Evolutionary conservation across 2,113 vertebrate genomes (phyloP).

Genomic region (Stegastes partitus): DNA sequence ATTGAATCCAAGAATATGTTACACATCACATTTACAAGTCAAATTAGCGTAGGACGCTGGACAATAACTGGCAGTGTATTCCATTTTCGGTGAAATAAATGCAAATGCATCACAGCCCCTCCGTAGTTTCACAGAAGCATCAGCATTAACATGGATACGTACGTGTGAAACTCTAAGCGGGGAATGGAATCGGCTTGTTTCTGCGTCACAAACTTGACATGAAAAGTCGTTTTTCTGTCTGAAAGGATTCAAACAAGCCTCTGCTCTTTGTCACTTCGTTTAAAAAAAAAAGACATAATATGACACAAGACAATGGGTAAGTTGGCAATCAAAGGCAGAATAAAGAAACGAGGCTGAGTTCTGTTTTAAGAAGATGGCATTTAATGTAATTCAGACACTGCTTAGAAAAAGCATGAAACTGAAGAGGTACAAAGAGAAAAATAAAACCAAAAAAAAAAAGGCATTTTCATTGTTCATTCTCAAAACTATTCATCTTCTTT

Average conservation of each 20-base stretch:
- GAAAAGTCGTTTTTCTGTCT: background rate
- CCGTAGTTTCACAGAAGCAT: background rate
- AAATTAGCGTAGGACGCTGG: conserved; percentile 68
- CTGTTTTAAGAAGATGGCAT: conserved; percentile 24
- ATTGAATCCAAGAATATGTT: background rate
- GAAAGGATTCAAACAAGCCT: background rate
- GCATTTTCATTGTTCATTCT: conserved; percentile 43
- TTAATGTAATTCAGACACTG: conserved; percentile 29
- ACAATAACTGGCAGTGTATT: conserved; percentile 59
- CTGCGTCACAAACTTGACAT: background rate
- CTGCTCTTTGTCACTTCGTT: background rate
- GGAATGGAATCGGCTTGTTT: background rate
- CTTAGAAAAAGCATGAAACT: conserved; percentile 31
- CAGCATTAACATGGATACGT: background rate
- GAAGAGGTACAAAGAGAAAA: conserved; percentile 32
- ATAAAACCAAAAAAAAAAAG: conserved; percentile 10
- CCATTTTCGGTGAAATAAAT: conserved; percentile 66
- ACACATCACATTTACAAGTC: conserved; percentile 79
- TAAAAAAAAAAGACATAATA: background rate
- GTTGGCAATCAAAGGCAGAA: background rate
- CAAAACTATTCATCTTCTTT: background rate
- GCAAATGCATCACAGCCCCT: conserved; percentile 69
- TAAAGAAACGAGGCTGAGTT: background rate
- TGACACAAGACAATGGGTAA: background rate
- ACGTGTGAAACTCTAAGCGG: background rate